Evolutionary conservation across 2,888 invertebrate species (phyloP), one percentile per base, ranked within the genome.

Genomic region (Nomada ferruginata): DNA sequence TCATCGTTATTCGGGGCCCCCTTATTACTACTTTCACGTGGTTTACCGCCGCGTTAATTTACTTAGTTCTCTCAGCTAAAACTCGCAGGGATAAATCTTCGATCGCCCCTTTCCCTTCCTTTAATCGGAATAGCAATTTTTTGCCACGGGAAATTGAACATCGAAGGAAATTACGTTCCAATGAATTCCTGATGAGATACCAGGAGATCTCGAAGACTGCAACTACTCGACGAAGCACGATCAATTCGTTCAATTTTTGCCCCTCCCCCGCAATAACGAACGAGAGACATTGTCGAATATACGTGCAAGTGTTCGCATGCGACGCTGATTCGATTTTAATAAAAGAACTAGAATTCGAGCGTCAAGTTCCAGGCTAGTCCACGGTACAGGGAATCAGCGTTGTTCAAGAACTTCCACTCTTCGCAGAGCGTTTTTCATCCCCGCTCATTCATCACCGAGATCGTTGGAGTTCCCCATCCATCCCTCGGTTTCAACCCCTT

Each of bases 1-100:
- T 89, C 87, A 88, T 88, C 89, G 85, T 77, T 73, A 75, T 83
- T 81, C 66, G 57, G 59, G 60, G n/a, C 59, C 15, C 20, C 50
- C 63, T 15, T 53, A 47, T 72, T 44, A 85, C 75, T 68, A 55
- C 81, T 69, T 72, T 66, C 65, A 20, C 15, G 44, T 13, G 63
- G 55, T 75, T 77, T 63, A 72, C 70, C 53, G 57, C 29, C 59
- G 65, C 65, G 66, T 78, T 79, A 59, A 85, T 76, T 77, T 53
- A 73, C 72, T 72, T n/a, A 44, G 23, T 13, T 57, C 23, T 20
- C 55, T 26, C 55, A 11, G 55, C 23, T 55, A 11, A 11, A 20
- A 70, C 36, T 44, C 59, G 2, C 15, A 13, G 1, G n/a, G 29
- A 61, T 13, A 26, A 73, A 72, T 71, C 18, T 44, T 13, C 57